phyloP scores from a whole-genome alignment of 2,113 vertebrate genomes.

The Cichladusa arquata region DNA sequence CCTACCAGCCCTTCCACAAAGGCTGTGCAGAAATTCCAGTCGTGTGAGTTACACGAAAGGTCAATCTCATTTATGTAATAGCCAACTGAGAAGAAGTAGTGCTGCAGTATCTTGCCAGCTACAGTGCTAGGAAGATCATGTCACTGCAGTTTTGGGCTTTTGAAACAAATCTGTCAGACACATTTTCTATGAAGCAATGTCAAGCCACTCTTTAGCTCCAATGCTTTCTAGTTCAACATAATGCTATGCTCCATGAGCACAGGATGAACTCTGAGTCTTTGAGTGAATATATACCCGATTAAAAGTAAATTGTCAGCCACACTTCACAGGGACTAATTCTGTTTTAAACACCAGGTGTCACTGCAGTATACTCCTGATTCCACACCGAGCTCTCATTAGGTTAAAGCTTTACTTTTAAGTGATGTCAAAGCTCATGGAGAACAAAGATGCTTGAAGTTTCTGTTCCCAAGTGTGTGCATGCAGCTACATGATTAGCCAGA shows the following conservation, averaged over 20 bases:
- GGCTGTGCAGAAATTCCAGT: not conserved
- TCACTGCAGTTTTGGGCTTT: not conserved
- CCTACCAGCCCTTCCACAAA: not conserved
- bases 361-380: not conserved
- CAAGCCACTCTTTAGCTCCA: not conserved
- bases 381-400: not conserved
- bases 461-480: not conserved
- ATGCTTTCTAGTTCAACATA: not conserved
- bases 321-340: not conserved
- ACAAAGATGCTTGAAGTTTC: not conserved
- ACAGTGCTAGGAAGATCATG: not conserved
- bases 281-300: not conserved
- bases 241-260: not conserved
- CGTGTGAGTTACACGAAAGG: not conserved
- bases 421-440: not conserved
- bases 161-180: not conserved
- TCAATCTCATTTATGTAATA: slow-evolving; percentile 4
- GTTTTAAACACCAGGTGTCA: slow-evolving; percentile 60
- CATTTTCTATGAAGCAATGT: not conserved
- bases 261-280: not conserved
- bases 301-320: not conserved
- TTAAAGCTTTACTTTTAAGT: not conserved
- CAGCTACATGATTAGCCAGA: not conserved
- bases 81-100: not conserved
- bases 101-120: not conserved